Evolutionary conservation across 2,888 invertebrate genomes (phyloP), one percentile per base, ranked within the genome.

Genomic region (Drosophila suboccidentalis): DNA sequence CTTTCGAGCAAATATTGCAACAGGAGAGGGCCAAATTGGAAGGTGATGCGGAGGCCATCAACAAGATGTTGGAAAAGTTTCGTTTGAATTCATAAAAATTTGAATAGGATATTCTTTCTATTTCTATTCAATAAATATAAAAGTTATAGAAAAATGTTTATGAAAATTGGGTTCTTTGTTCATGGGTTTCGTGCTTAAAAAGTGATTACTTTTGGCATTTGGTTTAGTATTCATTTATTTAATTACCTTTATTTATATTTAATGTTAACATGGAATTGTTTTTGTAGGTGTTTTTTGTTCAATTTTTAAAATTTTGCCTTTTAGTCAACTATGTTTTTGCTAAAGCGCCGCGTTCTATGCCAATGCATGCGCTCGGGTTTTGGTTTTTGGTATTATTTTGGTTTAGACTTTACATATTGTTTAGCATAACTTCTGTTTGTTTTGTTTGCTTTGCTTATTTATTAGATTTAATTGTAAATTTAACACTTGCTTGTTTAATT

Each of bases 251-350:
- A 80, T 88, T 90, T 91, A 90, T 87, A 90, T 91, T 89, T 92
- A 92, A 92, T 92, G 92, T 92, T 92, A 92, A 92, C 92, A 92
- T 92, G 91, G 87, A 92, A 91, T 91, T 91, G 90, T 89, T 91
- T 90, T 89, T 89, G 91, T 91, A 91, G 91, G 90, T 90, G 89
- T 90, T 85, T 71, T 83, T 84, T 82, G 75, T 82, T 85, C 71
- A 78, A 76, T 75, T 75, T 80, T 82, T 75, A 71, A 71, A 79
- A 74, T 76, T 80, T 78, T 89, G 86, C 65, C 54, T 72, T 80
- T 76, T 86, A 80, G 73, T 85, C 73, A 77, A 89, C 78, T 88
- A 80, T 85, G 51, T 82, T 65, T 69, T 85, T 68, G 69, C 78
- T 70, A 66, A 66, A 76, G 82, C 80, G 86, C 71, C 58, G 63